Evolutionary conservation across 2,797 vertebrate species (phyloP), one percentile per base, ranked within the genome.

Genomic region (Chelon labrosus): DNA sequence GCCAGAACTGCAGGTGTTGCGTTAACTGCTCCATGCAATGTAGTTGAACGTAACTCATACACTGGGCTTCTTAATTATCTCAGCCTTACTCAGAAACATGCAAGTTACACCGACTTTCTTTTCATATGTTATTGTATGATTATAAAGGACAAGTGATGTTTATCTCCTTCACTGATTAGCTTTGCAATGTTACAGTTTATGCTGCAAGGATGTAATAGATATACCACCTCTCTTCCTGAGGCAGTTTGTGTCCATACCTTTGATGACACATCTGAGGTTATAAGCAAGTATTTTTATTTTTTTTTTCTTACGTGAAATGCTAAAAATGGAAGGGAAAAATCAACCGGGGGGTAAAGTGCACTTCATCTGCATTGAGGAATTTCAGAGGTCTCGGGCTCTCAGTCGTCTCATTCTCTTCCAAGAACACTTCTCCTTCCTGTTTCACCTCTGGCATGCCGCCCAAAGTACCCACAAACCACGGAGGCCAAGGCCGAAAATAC

Each of bases 391-490:
- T 91, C 88, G 81, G 88, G 89, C 91, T 93, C 88, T 92, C 88
- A 91, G 91, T 91, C 78, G 85, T 93, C 93, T 94, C 92, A 90
- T 91, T 95, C 93, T 93, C 90, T 93, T 95, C 93, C 93, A 95
- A 94, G 94, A 95, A 94, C 94, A 94, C 93, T 93, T 95, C 93
- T 95, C 93, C 92, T 95, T 95, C 94, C 93, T 93, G 93, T 93
- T 93, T 95, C 94, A 95, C 94, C 94, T 95, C 94, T 96, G 95
- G 95, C 95, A 86, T 56, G 61, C 73, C 42, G 94, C 94, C 95
- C 92, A 88, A 91, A 91, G 89, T 94, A 88, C 93, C 94, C 93
- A 90, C 94, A 93, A 93, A 93, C 91, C 89, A 83, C 82, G 68
- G 88, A 92, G 93, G 92, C 94, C 93, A 92, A 87, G 90, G 93